phyloP scores from a whole-genome alignment of 2,888 invertebrate species.

The Pasiphila rectangulata region DNA sequence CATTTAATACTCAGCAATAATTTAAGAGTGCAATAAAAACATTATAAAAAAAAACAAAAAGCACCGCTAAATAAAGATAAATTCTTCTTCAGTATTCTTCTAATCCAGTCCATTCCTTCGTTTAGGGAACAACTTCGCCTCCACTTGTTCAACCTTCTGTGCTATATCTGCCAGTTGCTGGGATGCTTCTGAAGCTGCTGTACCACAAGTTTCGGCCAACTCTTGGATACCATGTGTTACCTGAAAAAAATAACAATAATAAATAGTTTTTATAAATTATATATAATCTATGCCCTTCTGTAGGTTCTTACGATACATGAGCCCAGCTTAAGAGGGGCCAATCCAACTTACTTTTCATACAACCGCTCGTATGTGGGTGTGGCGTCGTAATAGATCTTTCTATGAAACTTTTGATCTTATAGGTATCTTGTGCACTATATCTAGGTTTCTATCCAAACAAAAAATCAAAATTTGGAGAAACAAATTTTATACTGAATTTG shows the following conservation, averaged over 20 bases:
- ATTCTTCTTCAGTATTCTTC: slow-evolving; percentile 16
- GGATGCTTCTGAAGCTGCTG: slow-evolving; percentile 63
- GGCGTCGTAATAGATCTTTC: no score
- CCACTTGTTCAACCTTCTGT: slow-evolving; percentile 64
- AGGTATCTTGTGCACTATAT: no score
- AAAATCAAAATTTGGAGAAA: neutral
- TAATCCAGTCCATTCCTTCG: slow-evolving; percentile 72
- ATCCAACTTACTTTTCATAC: no score
- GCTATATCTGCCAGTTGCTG: slow-evolving; percentile 64
- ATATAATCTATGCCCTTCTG: no score
- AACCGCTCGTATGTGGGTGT: no score
- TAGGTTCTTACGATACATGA: no score
- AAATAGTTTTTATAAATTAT: no score
- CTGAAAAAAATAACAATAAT: slow-evolving; percentile 37
- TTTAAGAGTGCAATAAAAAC: slow-evolving; percentile 29
- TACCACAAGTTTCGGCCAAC: slow-evolving; percentile 67
- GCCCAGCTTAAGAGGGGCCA: no score
- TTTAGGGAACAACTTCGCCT: slow-evolving; percentile 62
- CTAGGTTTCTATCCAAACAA: no score
- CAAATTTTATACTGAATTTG: neutral
- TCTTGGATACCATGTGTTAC: slow-evolving; percentile 69
- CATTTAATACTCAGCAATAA: slow-evolving; percentile 28
- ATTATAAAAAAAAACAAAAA: slow-evolving; percentile 20
- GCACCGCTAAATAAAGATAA: slow-evolving; percentile 16
- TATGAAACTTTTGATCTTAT: no score